Evolutionary conservation across 2,888 invertebrate species (phyloP), one percentile per base, ranked within the genome.

Genomic region (Pollenia labialis): DNA sequence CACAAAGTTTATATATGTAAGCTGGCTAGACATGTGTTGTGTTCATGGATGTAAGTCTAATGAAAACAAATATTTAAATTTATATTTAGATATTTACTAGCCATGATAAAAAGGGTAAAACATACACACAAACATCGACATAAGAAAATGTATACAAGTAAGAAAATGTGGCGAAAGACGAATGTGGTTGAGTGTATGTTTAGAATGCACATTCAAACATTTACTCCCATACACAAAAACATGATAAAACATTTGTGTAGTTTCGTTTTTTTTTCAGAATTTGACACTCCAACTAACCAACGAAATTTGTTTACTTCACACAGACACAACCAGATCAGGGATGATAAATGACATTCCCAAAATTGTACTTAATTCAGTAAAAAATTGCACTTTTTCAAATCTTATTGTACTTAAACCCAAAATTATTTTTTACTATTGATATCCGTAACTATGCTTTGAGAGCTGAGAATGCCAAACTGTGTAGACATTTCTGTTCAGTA

Each of bases 11-110:
- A 10, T 2, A n/a, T n/a, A n/a, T n/a, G 7, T 64, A 44, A 60
- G 16, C 42, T 60, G 58, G 14, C 4, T 60, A 12, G 18, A 46
- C 44, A 44, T 12, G 44, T 71, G 42, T 16, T 14, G 10, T 44
- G 12, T 56, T 44, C 18, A 32, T 32, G 32, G 32, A 64, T 62
- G 52, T 42, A 16, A 54, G 42, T 77, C 46, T 56, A 77, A 56
- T 68, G 68, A 58, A 68, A 77, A 58, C 11, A 58, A 68, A 68
- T 68, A 68, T 56, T 48, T 48, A 58, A 77, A 66, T 62, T 11
- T 77, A 48, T 66, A 48, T 68, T 77, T 77, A n/a, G 40, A 48
- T 58, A n/a, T n/a, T n/a, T n/a, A 68, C 69, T 60, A 50, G 60
- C 69, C 48, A 42, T 58, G 46, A 69, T 50, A 60, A 50, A 79